These are phyloP conservation scores for Danio jaintianensis DNA, from an alignment of 2,797 vertebrate genomes.

Conservation along the genomic window DNA sequence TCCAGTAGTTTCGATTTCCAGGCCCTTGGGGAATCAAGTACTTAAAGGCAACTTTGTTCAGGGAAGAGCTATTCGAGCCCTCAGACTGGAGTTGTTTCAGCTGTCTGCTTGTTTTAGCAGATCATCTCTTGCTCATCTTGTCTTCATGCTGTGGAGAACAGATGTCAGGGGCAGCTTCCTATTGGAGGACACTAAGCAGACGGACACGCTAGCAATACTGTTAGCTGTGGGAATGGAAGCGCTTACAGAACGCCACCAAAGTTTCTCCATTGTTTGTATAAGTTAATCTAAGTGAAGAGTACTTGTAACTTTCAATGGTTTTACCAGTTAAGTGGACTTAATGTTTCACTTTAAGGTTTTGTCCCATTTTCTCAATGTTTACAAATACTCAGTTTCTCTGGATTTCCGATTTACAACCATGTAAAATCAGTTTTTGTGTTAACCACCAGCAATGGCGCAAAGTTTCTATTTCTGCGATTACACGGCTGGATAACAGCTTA, in stretches of 20 bases:
- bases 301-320: background rate
- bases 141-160: constrained; percentile 41
- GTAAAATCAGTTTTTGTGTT: no score
- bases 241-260: background rate
- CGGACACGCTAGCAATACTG: background rate
- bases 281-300: background rate
- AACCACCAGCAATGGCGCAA: no score
- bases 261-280: background rate
- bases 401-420: no score
- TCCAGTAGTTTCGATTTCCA: constrained; percentile 60
- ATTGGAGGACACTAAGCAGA: constrained; percentile 39
- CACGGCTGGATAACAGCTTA: no score
- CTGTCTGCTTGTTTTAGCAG: constrained; percentile 70
- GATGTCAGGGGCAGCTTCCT: constrained; percentile 46
- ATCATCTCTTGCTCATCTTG: constrained; percentile 61
- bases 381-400: no score
- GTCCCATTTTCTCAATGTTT: background rate
- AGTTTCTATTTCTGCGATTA: no score
- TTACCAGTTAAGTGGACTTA: background rate
- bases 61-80: constrained; percentile 56
- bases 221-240: constrained; percentile 4
- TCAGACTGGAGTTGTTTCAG: constrained; percentile 69
- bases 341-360: no score
- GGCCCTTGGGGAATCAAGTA: constrained; percentile 65
- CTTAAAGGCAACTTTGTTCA: constrained; percentile 75